These are phyloP conservation scores for Muraenolepis orangiensis DNA, from an alignment of 2,797 vertebrate species.

Conservation along the genomic window DNA sequence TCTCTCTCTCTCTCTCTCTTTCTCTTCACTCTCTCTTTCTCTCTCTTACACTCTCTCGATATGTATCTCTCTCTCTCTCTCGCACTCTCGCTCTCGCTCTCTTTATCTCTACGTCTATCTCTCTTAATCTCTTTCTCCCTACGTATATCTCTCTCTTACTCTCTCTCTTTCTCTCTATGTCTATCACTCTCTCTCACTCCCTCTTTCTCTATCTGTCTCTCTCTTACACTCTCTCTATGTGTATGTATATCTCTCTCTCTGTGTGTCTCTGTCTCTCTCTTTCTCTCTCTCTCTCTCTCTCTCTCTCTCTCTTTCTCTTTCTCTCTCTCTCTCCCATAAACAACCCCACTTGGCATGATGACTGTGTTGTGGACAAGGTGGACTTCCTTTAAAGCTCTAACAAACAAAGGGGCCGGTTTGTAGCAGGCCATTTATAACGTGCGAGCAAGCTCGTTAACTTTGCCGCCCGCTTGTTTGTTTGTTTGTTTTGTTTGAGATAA, in stretches of 20 bases:
- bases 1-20: background rate
- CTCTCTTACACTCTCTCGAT: too few species aligned
- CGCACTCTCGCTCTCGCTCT: too few species aligned
- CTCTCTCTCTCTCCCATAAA: background rate
- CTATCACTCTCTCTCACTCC: too few species aligned
- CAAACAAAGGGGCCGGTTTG: background rate
- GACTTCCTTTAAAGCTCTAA: background rate
- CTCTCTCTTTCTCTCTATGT: too few species aligned
- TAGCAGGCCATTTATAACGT: constrained; percentile 41
- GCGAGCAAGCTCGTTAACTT: constrained; percentile 53
- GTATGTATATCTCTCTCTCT: too few species aligned
- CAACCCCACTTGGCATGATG: background rate
- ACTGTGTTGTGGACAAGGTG: background rate
- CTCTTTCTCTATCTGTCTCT: too few species aligned
- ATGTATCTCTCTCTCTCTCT: too few species aligned
- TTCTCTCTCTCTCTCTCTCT: background rate
- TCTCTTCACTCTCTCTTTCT: background rate
- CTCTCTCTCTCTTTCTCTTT: background rate
- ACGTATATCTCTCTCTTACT: too few species aligned
- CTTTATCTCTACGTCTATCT: too few species aligned
- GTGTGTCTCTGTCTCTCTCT: too few species aligned
- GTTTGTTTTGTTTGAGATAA: constrained; percentile 53
- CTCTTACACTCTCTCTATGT: too few species aligned
- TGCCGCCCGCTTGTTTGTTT: constrained; percentile 49
- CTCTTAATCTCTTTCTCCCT: too few species aligned